Conservation (phyloP, 2,113 vertebrate genomes). For the Sciurus niger region DNA sequence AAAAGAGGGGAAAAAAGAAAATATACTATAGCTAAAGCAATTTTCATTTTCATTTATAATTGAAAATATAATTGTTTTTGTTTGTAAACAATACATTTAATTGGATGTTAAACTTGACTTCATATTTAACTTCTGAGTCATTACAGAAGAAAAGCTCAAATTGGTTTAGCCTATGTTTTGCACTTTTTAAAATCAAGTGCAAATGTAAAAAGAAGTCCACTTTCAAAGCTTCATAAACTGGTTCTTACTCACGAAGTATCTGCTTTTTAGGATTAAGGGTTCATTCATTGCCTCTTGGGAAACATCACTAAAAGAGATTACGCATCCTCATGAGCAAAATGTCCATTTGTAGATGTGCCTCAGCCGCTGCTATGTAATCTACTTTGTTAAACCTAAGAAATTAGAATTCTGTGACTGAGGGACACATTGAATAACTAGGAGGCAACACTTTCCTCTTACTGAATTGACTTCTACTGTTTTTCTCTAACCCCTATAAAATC, state of each 20-base stretch:
- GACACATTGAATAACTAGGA: constrained; percentile 6
- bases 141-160: constrained; percentile 22
- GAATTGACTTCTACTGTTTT: background rate
- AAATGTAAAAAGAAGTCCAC: background rate
- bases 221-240: background rate
- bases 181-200: constrained; percentile 30
- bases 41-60: constrained; percentile 57
- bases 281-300: background rate
- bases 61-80: constrained; percentile 70
- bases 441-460: background rate
- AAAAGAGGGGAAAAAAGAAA: background rate
- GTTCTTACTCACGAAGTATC: background rate
- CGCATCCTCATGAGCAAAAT: background rate
- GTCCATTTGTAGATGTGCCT: background rate
- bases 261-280: background rate
- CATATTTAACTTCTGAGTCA: constrained; percentile 45
- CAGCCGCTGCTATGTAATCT: background rate
- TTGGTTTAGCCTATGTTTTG: background rate
- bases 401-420: background rate
- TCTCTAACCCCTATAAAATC: background rate
- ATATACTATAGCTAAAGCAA: constrained; percentile 26
- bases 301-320: background rate
- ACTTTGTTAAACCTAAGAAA: background rate
- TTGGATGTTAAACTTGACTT: constrained; percentile 57
- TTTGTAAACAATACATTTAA: constrained; percentile 74